Evolutionary conservation across 1,140 invertebrate species (phyloP), one percentile per base, ranked within the genome.

Genomic region (Spodoptera frugiperda): DNA sequence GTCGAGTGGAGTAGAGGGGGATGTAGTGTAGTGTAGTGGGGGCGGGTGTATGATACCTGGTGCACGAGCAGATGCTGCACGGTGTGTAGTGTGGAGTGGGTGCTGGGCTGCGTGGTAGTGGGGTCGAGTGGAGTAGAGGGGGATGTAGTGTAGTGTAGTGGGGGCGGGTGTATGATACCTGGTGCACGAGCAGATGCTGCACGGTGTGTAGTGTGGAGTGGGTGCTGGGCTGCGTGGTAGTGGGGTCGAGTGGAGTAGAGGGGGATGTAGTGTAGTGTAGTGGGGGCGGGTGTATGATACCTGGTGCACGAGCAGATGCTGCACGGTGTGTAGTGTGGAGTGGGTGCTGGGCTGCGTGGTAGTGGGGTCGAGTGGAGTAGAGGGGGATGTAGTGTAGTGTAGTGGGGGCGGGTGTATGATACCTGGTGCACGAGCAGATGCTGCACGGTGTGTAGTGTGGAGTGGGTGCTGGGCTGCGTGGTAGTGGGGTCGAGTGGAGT

Each of bases 331-430:
- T 25, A 78, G 78, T 19, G 81, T 80, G 78, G 79, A 83, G 51
- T 82, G 84, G 46, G 85, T 84, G 74, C 68, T 79, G 67, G 78
- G 21, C 55, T 76, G 80, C 12, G 84, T 81, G 55, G 88, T 33
- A 33, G 33, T 39, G 6, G 33, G 25, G 51, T 39, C 21, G 39
- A 6, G 33, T 39, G 33, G n/a, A n/a, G n/a, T n/a, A n/a, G n/a
- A n/a, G n/a, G n/a, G n/a, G n/a, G n/a, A n/a, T n/a, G n/a, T n/a
- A n/a, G 72, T n/a, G 48, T 57, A 33, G 33, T 6, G 6, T 33
- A 33, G 33, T 39, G 6, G 33, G 25, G 51, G 54, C 21, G 39
- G 33, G 33, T 39, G 33, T 39, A 33, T 67, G 76, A 55, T 51
- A 33, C 55, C n/a, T 55, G 19, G 65, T 61, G 79, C 10, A 61